A percentile compares a stretch with the other conserved stretches of the same genome.
phyloP scores from a whole-genome alignment of 2,797 vertebrate genomes.

The Alosa sapidissima region DNA sequence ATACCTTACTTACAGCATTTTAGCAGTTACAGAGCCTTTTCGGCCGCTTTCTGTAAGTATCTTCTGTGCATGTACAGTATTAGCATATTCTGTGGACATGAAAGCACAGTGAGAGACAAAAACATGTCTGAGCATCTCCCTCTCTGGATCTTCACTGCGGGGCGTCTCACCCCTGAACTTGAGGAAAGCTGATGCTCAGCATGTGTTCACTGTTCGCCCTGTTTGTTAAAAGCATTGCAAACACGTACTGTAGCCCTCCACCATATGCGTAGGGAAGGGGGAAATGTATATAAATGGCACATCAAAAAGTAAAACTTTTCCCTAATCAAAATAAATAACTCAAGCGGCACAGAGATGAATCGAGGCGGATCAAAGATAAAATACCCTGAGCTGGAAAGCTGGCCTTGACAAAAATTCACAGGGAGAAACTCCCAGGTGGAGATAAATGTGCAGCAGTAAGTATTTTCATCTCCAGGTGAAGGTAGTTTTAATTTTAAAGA shows the following conservation, averaged over 20 bases:
- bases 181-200: neutral
- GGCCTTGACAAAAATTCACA: neutral
- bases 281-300: slow-evolving; percentile 22
- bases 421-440: slow-evolving; percentile 9
- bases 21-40: neutral
- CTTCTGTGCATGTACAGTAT: neutral
- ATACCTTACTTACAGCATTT: no score
- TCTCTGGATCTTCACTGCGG: neutral
- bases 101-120: neutral
- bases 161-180: neutral
- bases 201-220: neutral
- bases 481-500: slow-evolving; percentile 2
- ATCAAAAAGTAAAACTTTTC: slow-evolving; percentile 30
- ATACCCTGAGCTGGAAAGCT: slow-evolving; percentile 19
- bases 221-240: neutral
- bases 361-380: slow-evolving; percentile 25
- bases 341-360: neutral
- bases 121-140: neutral
- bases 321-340: slow-evolving; percentile 27
- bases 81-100: neutral
- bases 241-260: neutral
- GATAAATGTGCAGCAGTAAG: neutral
- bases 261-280: neutral
- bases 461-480: slow-evolving; percentile 14
- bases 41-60: neutral